Base-by-base conservation (phyloP, 2,797 vertebrate genomes). In the Thunnus albacares region DNA sequence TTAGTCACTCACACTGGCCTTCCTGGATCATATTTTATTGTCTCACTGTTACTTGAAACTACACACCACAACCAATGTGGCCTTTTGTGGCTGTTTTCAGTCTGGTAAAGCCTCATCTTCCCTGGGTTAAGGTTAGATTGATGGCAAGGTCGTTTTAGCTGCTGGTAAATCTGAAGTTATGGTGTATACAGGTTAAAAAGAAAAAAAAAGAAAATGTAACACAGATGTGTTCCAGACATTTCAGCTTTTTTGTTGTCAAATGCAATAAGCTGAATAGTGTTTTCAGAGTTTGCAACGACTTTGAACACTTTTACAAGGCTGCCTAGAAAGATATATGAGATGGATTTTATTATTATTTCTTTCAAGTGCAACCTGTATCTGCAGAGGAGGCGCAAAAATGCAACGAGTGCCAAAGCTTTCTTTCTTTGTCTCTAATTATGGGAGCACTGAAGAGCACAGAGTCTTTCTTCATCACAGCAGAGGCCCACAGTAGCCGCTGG, bases 381-480 rank as follows among this genome's bases (percentile, higher is more conserved):
- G 78, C 63, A 66, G 78, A 80, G 66, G 45, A 77, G 61, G 73
- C 11, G 59, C 80, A 75, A 57, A 55, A 80, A 83, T 77, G 72
- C 80, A 69, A 62, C 30, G 55, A 71, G 74, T 49, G 72, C 81
- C 77, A 63, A 70, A 77, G 61, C 75, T 45, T 71, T 86, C 59
- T 60, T 62, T 71, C 74, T 89, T 90, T 82, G 88, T 90, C 66
- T 92, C 77, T 89, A 89, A 92, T 91, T 82, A 86, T 84, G 81
- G 77, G 57, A 84, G 81, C 35, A 5, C 73, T 80, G 77, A 86
- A 71, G 75, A 84, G 80, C 75, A 63, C 59, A 47, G 28, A 66
- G 80, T 84, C 75, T 89, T 78, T 86, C 83, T 83, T 88, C 53
- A 74, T 77, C 71, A 51, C 86, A 75, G 87, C 84, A 79, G 79